Percentiles rank a stretch among this genome's conserved stretches.
phyloP scores from a whole-genome alignment of 2,113 vertebrate genomes.

The Strix uralensis region DNA sequence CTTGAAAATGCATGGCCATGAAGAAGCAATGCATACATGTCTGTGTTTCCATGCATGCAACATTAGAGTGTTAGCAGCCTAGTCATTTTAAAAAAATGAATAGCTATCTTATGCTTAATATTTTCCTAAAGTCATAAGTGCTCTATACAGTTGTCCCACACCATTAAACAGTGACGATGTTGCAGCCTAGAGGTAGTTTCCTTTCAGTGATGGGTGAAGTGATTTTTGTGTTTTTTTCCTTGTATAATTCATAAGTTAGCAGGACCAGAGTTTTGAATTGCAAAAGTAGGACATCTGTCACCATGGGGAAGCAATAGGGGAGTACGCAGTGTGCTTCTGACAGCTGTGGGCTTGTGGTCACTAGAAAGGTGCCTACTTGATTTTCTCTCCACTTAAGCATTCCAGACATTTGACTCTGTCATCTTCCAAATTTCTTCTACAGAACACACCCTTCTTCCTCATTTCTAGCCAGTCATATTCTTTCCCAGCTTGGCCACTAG shows the following conservation, averaged over 20 bases:
- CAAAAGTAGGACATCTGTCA: constrained; percentile 68
- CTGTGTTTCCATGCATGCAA: background rate
- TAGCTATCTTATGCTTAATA: background rate
- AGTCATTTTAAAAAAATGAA: background rate
- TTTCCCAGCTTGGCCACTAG: background rate
- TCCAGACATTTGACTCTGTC: background rate
- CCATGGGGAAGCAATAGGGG: constrained; percentile 42
- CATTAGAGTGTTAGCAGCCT: background rate
- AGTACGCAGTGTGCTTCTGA: background rate
- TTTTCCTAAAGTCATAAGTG: background rate
- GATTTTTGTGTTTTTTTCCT: constrained; percentile 15
- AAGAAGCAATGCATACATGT: background rate
- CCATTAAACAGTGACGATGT: background rate
- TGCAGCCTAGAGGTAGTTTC: constrained; percentile 49
- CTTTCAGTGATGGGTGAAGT: constrained; percentile 36
- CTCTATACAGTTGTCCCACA: background rate
- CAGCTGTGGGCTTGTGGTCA: constrained; percentile 47
- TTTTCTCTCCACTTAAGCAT: background rate
- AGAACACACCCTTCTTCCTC: background rate
- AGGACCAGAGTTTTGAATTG: constrained; percentile 34
- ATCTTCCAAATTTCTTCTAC: background rate
- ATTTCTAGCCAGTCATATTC: background rate
- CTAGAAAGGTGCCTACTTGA: constrained; percentile 23
- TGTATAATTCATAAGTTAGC: constrained; percentile 66
- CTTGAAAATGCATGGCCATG: background rate